phyloP scores from a whole-genome alignment of 35 echinoderm and acorn worm genomes.

The Hemicentrotus pulcherrimus region DNA sequence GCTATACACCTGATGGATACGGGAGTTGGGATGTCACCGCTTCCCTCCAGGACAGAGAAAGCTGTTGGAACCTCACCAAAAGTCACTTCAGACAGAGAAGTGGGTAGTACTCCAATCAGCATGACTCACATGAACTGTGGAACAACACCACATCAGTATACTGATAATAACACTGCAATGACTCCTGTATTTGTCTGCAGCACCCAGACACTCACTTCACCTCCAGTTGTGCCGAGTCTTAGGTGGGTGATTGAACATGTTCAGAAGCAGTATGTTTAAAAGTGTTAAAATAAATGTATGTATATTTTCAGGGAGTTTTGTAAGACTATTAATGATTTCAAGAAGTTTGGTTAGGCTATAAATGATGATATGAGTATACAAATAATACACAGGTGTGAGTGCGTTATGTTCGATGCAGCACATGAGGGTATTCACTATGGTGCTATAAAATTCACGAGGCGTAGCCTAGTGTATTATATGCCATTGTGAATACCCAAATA shows the following conservation, averaged over 20 bases:
- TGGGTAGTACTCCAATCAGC: constrained; percentile 47
- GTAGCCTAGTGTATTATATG: too few species aligned
- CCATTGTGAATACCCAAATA: too few species aligned
- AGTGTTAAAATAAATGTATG: too few species aligned
- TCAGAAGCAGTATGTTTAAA: too few species aligned
- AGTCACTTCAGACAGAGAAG: background rate
- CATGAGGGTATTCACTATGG: too few species aligned
- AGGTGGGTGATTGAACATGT: background rate
- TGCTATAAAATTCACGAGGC: too few species aligned
- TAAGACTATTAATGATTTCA: too few species aligned
- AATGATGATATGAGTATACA: too few species aligned
- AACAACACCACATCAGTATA: constrained; percentile 41
- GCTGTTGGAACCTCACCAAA: constrained; percentile 46
- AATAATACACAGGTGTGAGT: too few species aligned
- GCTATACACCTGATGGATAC: background rate
- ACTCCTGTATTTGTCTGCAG: constrained; percentile 43
- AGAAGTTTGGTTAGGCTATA: too few species aligned
- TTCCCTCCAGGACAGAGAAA: constrained; percentile 21
- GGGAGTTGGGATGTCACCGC: constrained; percentile 7
- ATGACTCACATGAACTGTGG: constrained; percentile 20
- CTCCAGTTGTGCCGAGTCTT: constrained; percentile 36
- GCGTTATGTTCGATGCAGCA: too few species aligned
- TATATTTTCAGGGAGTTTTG: too few species aligned
- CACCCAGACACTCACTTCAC: constrained; percentile 35
- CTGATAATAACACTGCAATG: constrained; percentile 48